A percentile compares a stretch with the other conserved stretches of the same genome.
These are phyloP conservation scores for Meiosimyza decipiens DNA, from an alignment of 2,888 invertebrate genomes.

Conservation along the genomic window DNA sequence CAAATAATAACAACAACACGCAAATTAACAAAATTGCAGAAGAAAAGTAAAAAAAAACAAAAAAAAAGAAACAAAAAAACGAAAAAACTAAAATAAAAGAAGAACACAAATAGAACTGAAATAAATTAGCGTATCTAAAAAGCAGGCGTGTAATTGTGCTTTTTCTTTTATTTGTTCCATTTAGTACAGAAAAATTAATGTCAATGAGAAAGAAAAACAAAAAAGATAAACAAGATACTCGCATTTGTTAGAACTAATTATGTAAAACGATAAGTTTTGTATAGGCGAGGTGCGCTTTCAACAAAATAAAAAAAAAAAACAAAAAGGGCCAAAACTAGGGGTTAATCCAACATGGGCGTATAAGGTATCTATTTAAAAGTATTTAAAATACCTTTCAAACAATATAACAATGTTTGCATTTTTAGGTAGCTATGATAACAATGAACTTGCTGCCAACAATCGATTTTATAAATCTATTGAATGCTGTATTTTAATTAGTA, in stretches of 20 bases:
- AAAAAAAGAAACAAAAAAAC: constrained; percentile 21
- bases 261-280: not conserved
- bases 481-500: too few species aligned
- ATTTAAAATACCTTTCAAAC: too few species aligned
- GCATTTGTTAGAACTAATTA: constrained; percentile 6
- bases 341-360: too few species aligned
- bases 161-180: constrained; percentile 4
- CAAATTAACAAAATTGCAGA: constrained; percentile 8
- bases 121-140: constrained; percentile 14
- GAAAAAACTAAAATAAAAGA: constrained; percentile 5
- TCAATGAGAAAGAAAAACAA: constrained; percentile 6
- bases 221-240: not conserved
- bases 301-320: too few species aligned
- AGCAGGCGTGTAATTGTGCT: not conserved
- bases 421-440: too few species aligned
- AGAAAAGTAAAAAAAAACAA: constrained; percentile 16
- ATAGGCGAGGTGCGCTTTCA: too few species aligned
- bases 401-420: too few species aligned
- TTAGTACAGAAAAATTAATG: constrained; percentile 9
- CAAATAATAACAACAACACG: not conserved
- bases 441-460: too few species aligned
- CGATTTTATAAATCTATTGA: too few species aligned
- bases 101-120: constrained; percentile 5
- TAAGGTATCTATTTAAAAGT: too few species aligned
- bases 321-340: too few species aligned